phyloP scores from a whole-genome alignment of 2,797 vertebrate genomes.

The Pipistrellus kuhlii region DNA sequence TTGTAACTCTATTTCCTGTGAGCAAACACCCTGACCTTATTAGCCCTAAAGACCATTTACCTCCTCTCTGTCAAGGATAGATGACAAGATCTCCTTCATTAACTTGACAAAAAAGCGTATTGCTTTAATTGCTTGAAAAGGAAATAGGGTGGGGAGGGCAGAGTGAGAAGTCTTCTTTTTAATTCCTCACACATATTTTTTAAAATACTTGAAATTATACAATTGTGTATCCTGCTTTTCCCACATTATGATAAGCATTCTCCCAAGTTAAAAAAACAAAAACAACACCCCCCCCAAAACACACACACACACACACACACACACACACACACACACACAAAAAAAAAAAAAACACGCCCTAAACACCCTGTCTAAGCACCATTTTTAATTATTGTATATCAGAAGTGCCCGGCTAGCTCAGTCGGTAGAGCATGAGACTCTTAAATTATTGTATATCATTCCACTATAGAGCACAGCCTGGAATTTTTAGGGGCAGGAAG shows the following conservation, averaged over 20 bases:
- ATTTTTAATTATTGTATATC: not conserved
- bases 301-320: too few species aligned
- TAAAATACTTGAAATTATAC: slow-evolving; percentile 13
- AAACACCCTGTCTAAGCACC: not conserved
- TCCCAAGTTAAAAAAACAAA: not conserved
- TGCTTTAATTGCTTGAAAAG: slow-evolving; percentile 21
- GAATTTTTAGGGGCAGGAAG: slow-evolving; percentile 46
- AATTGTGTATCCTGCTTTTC: not conserved
- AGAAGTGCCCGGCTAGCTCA: too few species aligned
- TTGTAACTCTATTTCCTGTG: slow-evolving; percentile 56
- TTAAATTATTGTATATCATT: not conserved
- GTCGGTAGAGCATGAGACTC: too few species aligned
- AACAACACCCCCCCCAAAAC: too few species aligned
- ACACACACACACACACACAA: too few species aligned
- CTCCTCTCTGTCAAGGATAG: not conserved
- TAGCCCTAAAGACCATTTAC: slow-evolving; percentile 53
- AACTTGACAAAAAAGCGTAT: slow-evolving; percentile 42
- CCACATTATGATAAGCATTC: not conserved
- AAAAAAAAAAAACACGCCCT: not conserved
- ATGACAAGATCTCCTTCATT: slow-evolving; percentile 52
- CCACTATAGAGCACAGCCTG: not conserved
- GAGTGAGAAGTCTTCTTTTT: not conserved
- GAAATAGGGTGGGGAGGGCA: not conserved
- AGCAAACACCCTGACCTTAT: slow-evolving; percentile 55
- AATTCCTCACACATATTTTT: not conserved